A percentile compares a stretch with the other conserved stretches of the same genome.
phyloP scores from a whole-genome alignment of 1,140 invertebrate genomes.

The Plectrocnemia conspersa region DNA sequence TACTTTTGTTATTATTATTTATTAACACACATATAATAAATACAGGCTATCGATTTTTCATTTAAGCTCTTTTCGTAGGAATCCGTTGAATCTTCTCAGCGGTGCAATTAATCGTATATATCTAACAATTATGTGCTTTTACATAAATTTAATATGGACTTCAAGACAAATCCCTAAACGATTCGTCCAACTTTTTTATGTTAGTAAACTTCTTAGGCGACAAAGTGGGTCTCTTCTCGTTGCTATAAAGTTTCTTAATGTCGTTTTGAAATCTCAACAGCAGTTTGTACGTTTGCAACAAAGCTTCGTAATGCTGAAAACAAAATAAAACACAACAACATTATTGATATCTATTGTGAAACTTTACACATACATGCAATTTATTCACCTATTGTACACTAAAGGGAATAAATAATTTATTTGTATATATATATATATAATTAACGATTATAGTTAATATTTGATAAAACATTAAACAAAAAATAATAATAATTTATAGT shows the following conservation, averaged over 20 bases:
- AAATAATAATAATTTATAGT: not conserved
- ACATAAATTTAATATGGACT: no score
- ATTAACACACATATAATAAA: no score
- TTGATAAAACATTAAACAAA: conserved; percentile 19
- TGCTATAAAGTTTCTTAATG: conserved; percentile 26
- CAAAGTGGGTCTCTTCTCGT: not conserved
- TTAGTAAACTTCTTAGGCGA: conserved; percentile 12
- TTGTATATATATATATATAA: no score
- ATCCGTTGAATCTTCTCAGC: no score
- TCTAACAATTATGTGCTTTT: no score
- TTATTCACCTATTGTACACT: conserved; percentile 46
- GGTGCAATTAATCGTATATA: no score
- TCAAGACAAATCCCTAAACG: conserved; percentile 24
- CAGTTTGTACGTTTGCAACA: conserved; percentile 30
- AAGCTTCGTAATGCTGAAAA: conserved; percentile 33
- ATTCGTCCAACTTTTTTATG: conserved; percentile 21
- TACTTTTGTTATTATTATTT: no score
- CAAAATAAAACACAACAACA: conserved; percentile 9
- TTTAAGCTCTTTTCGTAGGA: no score
- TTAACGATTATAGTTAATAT: conserved; percentile 11
- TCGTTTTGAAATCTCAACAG: conserved; percentile 31
- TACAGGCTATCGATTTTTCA: no score
- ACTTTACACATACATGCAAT: conserved; percentile 3
- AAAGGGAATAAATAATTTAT: conserved; percentile 46
- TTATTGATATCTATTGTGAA: conserved; percentile 5